Evolutionary conservation across 2,888 invertebrate species (phyloP).

Genomic region (Drosophila mimica): DNA sequence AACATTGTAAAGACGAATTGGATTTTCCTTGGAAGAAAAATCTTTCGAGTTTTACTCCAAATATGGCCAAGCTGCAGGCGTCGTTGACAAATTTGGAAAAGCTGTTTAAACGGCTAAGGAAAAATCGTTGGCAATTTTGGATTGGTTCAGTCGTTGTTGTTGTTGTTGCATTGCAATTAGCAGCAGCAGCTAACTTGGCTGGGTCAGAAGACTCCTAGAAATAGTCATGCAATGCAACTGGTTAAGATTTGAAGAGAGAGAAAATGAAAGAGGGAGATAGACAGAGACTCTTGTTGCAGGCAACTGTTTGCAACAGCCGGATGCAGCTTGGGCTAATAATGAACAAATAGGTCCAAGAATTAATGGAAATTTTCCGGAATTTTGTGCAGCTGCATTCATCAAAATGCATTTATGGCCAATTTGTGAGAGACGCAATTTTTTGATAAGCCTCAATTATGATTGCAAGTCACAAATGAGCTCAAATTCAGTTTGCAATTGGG

Average conservation of each 20-base stretch:
- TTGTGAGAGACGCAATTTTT: constrained; percentile 17
- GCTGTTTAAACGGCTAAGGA: constrained; percentile 46
- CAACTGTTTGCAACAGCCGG: constrained; percentile 15
- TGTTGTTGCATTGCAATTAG: constrained; percentile 59
- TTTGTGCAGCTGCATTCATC: constrained; percentile 37
- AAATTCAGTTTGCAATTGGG: constrained; percentile 5
- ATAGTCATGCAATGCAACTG: constrained; percentile 57
- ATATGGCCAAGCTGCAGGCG: constrained; percentile 39
- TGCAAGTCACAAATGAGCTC: constrained; percentile 6
- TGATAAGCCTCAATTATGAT: constrained; percentile 17
- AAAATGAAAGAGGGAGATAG: not conserved
- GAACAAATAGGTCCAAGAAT: constrained; percentile 45
- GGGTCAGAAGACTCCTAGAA: constrained; percentile 57
- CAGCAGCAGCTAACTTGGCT: constrained; percentile 32
- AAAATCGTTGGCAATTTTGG: constrained; percentile 57
- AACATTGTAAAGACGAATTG: constrained; percentile 1
- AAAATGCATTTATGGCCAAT: constrained; percentile 31
- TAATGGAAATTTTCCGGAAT: constrained; percentile 42
- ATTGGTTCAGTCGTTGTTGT: constrained; percentile 36
- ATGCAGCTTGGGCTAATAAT: constrained; percentile 26
- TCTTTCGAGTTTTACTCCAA: constrained; percentile 19
- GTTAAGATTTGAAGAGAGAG: constrained; percentile 16
- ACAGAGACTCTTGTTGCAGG: not conserved
- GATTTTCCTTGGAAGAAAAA: constrained; percentile 41
- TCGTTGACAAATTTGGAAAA: constrained; percentile 42